Evolutionary conservation across 2,113 vertebrate species (phyloP), one percentile per base, ranked within the genome.

Genomic region (Piaya cayana): DNA sequence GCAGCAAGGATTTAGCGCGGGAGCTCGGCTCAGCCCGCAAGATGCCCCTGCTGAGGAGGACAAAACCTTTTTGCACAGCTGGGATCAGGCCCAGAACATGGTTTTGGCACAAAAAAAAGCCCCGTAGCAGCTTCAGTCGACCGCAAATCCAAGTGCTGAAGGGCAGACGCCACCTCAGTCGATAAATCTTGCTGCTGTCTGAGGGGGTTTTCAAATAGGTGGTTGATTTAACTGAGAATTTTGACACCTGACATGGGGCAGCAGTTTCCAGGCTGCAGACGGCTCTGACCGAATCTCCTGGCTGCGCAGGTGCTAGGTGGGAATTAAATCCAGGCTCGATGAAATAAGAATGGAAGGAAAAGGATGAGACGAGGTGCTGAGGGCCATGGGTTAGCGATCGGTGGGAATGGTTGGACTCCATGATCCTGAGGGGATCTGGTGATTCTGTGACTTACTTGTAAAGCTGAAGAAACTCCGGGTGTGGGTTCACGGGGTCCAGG

Each of bases 401-500:
- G 12, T 39, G 12, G 39, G 39, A 39, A 39, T 39, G 39, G 39
- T 39, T 39, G 39, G 39, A 11, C 39, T 39, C 39, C 9, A 39
- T 39, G 39, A 39, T 39, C 39, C 39, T 11, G 39, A 11, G 39
- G 39, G 39, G 12, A 39, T 12, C 39, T 39, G 12, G 39, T 39
- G 39, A 39, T 39, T 39, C 39, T 39, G 39, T 39, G 3, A 18
- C 99, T 99, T 96, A 99, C 99, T 96, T 98, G 98, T 99, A 99
- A 64, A 98, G 98, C 86, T 97, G 98, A 94, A 99, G 97, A 94
- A 99, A 99, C 90, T 99, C 98, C 1, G 99, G 99, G 53, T 99
- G 98, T 15, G 99, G 99, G 92, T 99, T 99, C 77, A 99, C 98
- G 0, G 99, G 99, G 96, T 99, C 99, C 97, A 99, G 34, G 10